These are phyloP conservation scores for Equus quagga DNA, from an alignment of 2,113 vertebrate genomes.

Conservation along the genomic window DNA sequence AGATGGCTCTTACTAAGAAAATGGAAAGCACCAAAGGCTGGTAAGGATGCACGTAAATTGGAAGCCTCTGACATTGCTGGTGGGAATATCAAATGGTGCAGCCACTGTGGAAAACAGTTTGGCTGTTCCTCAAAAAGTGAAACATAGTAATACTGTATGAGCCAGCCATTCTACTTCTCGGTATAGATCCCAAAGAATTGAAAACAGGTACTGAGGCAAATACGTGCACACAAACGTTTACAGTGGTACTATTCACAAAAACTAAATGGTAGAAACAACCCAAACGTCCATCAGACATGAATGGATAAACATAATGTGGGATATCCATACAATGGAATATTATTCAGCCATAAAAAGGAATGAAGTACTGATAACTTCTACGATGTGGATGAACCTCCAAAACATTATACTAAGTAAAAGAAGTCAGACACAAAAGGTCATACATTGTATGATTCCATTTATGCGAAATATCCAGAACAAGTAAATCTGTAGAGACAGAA, in stretches of 20 bases:
- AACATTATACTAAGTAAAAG: not conserved
- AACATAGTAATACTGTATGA: not conserved
- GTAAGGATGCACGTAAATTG: not conserved
- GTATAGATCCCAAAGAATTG: not conserved
- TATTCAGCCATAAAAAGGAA: not conserved
- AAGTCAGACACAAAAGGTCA: not conserved
- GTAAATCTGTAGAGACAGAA: not conserved
- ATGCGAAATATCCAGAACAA: not conserved
- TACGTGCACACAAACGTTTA: not conserved
- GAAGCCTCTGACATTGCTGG: not conserved
- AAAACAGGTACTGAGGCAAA: not conserved
- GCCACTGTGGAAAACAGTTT: not conserved
- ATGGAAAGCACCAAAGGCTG: not conserved
- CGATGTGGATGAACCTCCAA: not conserved
- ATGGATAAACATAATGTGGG: not conserved
- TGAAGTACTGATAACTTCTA: not conserved
- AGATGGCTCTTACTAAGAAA: not conserved
- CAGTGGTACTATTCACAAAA: not conserved
- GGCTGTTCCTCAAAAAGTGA: not conserved
- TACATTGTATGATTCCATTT: not conserved
- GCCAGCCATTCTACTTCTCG: not conserved
- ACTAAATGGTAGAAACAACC: not conserved
- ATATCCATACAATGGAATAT: not conserved
- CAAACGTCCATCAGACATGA: not conserved
- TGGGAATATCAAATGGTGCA: not conserved